Evolutionary conservation across 2,888 invertebrate genomes (phyloP).

Genomic region (Apoderus coryli): DNA sequence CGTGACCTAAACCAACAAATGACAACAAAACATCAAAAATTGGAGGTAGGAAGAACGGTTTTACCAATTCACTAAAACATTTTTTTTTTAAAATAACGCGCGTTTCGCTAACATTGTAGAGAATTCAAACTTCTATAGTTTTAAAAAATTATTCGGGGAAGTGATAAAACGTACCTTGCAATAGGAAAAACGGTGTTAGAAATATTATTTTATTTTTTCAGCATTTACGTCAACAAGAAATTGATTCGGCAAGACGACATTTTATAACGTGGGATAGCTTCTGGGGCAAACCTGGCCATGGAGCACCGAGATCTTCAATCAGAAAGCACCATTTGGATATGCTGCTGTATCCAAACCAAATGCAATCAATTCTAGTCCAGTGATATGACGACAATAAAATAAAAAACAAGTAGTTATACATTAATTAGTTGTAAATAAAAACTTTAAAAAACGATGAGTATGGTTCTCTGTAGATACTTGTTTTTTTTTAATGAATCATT

Average conservation of each 20-base stretch:
- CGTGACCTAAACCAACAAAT: constrained; percentile 40
- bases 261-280: constrained; percentile 61
- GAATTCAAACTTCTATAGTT: neutral
- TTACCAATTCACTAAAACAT: neutral
- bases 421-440: no score
- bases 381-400: no score
- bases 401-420: no score
- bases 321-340: constrained; percentile 27
- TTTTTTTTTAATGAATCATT: no score
- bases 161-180: no score
- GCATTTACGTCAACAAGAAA: no score
- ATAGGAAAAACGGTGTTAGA: neutral
- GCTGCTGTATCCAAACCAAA: constrained; percentile 29
- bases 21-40: constrained; percentile 33
- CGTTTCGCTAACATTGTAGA: no score
- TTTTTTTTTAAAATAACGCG: neutral
- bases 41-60: constrained; percentile 25
- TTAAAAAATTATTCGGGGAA: no score
- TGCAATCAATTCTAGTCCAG: no score
- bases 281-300: constrained; percentile 71
- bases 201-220: constrained; percentile 23
- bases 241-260: constrained; percentile 51
- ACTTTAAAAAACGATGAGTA: no score
- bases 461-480: no score
- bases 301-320: constrained; percentile 31